These are phyloP conservation scores for Schizaphis graminum DNA, from an alignment of 2,888 invertebrate genomes.

Conservation along the genomic window DNA sequence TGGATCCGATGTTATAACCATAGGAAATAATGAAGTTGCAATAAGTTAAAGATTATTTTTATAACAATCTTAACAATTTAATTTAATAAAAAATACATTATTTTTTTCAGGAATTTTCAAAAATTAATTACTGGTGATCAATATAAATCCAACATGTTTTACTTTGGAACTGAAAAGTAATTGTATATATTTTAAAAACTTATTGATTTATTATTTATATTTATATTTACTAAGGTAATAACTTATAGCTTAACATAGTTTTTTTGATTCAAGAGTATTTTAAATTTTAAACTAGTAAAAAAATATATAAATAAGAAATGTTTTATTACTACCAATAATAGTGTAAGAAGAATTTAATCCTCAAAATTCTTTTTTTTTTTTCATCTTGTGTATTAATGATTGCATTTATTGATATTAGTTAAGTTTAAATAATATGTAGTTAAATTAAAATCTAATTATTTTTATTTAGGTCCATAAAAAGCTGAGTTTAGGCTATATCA, in stretches of 20 bases:
- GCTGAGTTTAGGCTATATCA: background rate
- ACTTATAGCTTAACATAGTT: background rate
- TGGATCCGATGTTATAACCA: too few species aligned
- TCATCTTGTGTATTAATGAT: background rate
- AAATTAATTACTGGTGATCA: background rate
- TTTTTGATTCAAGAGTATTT: background rate
- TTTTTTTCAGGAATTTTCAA: background rate
- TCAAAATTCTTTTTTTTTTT: too few species aligned
- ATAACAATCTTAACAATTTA: background rate
- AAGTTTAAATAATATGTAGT: background rate
- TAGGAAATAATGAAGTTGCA: background rate
- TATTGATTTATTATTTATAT: background rate
- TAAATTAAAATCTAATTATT: background rate
- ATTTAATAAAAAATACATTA: too few species aligned
- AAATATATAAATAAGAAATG: background rate
- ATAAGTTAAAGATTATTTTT: background rate
- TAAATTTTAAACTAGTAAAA: background rate
- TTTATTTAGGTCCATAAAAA: background rate
- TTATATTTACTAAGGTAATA: background rate
- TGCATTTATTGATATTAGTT: background rate
- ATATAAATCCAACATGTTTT: background rate
- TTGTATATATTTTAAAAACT: background rate
- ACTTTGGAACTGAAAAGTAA: constrained; percentile 3
- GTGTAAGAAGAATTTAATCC: too few species aligned
- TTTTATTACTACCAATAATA: background rate